Evolutionary conservation across 2,113 vertebrate species (phyloP), one percentile per base, ranked within the genome.

Genomic region (Myiagra hebetior): DNA sequence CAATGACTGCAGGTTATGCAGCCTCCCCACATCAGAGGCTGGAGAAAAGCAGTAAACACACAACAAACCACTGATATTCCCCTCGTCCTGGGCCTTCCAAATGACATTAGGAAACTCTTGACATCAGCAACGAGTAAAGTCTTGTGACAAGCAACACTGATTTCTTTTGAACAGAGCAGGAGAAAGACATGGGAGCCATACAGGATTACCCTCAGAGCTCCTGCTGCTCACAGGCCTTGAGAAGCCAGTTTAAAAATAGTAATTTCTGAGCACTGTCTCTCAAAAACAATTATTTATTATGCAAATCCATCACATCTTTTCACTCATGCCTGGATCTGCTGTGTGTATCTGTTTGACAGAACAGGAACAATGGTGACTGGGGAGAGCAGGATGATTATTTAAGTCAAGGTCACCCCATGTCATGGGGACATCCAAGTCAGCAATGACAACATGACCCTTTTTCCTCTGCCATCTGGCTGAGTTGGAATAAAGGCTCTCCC

Each of bases 351-450:
- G 27, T 46, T 4, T 39, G 67, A 62, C 72, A 17, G 15, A 33
- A 41, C 15, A 89, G 85, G 74, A 87, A 13, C 0, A 1, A 44
- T 0, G 0, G 18, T 37, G 50, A 28, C 50, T 44, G 21, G 30
- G 37, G 50, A 69, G 5, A 33, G 75, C 55, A 22, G 41, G 30
- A 6, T 9, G 24, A 53, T 33, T 11, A 39, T 41, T 73, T 15
- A 21, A 75, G 52, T 18, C 63, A 69, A 87, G 80, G 47, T 47
- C 42, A 74, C 24, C 24, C 19, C 16, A 1, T 1, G 20, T n/a
- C 49, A 60, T 11, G 0, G 64, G 72, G 56, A 63, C 42, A 68
- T 8, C 33, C 69, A 23, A 59, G 46, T 3, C 46, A 59, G n/a
- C 68, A 60, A 0, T 13, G 63, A 26, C 50, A 81, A 23, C 80